Percentiles rank a stretch among this genome's conserved stretches.
Conservation (phyloP, 2,797 vertebrate genomes). For the Chelon labrosus region DNA sequence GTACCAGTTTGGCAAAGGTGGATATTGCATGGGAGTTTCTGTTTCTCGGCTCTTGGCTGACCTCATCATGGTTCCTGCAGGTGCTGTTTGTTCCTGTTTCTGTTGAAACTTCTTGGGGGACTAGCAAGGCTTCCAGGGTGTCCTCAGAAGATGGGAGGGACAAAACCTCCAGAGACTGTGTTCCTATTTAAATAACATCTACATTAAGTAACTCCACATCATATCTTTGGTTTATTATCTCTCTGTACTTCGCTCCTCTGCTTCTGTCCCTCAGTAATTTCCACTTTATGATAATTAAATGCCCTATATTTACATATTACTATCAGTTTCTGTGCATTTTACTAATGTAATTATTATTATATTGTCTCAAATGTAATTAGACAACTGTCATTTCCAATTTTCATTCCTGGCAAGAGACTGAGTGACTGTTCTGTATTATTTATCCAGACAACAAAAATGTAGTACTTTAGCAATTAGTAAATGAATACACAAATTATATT, state of each 20-base stretch:
- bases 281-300: slow-evolving; percentile 2
- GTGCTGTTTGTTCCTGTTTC: slow-evolving; percentile 45
- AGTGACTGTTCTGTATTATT: slow-evolving; percentile 1
- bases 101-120: slow-evolving; percentile 28
- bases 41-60: slow-evolving; percentile 37
- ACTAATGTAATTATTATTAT: too few relatives aligned
- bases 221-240: slow-evolving; percentile 11
- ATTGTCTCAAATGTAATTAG: too few relatives aligned
- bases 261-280: not conserved
- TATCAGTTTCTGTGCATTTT: not conserved
- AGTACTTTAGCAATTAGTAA: not conserved
- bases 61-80: slow-evolving; percentile 31
- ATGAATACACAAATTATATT: not conserved
- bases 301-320: slow-evolving; percentile 2
- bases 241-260: not conserved
- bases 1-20: slow-evolving; percentile 70
- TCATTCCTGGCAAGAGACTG: not conserved
- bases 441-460: slow-evolving; percentile 1
- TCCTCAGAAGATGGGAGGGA: slow-evolving; percentile 50
- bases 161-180: slow-evolving; percentile 38
- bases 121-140: not conserved
- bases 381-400: not conserved
- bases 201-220: not conserved
- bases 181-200: slow-evolving; percentile 44
- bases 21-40: slow-evolving; percentile 59